A percentile compares a stretch with the other conserved stretches of the same genome.
These are phyloP conservation scores for Mesocricetus auratus DNA, from an alignment of 2,113 vertebrate species.

Conservation along the genomic window DNA sequence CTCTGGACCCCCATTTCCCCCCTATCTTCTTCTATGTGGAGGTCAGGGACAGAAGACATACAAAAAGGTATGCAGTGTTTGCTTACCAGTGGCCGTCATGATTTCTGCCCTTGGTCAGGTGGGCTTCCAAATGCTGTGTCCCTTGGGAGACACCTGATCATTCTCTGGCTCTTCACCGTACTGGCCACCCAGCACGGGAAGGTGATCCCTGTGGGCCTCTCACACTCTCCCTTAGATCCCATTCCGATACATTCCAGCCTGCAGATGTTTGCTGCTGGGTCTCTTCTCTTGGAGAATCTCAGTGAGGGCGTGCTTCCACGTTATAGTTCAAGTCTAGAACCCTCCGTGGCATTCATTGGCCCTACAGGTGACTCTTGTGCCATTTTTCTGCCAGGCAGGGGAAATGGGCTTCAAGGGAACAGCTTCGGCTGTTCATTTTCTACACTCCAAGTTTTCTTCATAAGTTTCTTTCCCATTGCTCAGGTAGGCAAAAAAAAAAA, in stretches of 20 bases:
- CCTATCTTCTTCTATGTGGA: neutral
- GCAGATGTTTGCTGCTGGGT: neutral
- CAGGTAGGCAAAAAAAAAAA: neutral
- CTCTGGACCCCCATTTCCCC: neutral
- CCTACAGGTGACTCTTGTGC: neutral
- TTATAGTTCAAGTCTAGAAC: neutral
- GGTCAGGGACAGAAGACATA: neutral
- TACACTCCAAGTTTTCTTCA: neutral
- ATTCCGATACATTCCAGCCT: neutral
- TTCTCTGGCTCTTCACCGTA: neutral
- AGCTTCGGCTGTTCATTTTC: neutral
- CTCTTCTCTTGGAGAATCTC: neutral
- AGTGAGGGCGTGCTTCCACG: no score
- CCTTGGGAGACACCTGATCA: neutral
- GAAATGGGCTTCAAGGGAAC: neutral
- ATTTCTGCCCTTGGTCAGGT: neutral
- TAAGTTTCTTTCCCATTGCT: neutral
- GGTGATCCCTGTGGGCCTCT: neutral
- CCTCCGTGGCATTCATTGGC: neutral
- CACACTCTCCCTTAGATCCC: neutral
- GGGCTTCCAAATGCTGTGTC: neutral
- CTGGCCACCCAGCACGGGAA: neutral
- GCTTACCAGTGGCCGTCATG: neutral
- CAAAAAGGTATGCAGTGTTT: neutral
- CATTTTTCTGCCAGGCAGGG: neutral